Percentiles rank a stretch among this genome's conserved stretches.
Conservation (phyloP, 2,113 vertebrate genomes). For the Pterocles gutturalis region DNA sequence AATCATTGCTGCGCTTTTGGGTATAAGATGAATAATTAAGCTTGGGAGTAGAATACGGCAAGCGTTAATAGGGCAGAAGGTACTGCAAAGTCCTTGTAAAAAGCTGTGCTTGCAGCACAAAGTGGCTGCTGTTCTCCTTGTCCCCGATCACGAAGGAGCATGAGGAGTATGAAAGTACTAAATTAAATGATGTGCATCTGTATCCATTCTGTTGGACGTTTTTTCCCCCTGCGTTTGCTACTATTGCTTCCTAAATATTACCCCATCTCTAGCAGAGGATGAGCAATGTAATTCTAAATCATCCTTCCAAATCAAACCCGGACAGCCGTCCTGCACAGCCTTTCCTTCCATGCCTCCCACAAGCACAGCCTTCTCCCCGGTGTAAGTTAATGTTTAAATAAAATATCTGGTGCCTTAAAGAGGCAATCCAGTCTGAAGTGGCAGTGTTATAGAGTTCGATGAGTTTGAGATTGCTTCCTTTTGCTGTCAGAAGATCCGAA, state of each 20-base stretch:
- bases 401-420: background rate
- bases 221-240: background rate
- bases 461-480: background rate
- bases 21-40: conserved; percentile 71
- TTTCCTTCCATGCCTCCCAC: background rate
- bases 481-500: background rate
- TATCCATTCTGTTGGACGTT: background rate
- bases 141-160: background rate
- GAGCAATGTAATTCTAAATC: background rate
- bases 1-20: conserved; percentile 63
- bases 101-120: conserved; percentile 37
- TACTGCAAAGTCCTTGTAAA: conserved; percentile 54
- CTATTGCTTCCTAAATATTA: background rate
- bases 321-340: background rate
- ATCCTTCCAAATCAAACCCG: background rate
- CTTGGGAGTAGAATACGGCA: conserved; percentile 59
- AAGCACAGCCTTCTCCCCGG: background rate
- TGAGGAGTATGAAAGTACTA: conserved; percentile 4
- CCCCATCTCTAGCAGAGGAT: background rate
- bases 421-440: background rate
- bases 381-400: background rate
- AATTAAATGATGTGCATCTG: conserved; percentile 50
- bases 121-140: conserved; percentile 2
- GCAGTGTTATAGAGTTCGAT: background rate
- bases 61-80: conserved; percentile 66